Conservation (phyloP, 2,888 invertebrate species). For the Cheilosia vulpina region DNA sequence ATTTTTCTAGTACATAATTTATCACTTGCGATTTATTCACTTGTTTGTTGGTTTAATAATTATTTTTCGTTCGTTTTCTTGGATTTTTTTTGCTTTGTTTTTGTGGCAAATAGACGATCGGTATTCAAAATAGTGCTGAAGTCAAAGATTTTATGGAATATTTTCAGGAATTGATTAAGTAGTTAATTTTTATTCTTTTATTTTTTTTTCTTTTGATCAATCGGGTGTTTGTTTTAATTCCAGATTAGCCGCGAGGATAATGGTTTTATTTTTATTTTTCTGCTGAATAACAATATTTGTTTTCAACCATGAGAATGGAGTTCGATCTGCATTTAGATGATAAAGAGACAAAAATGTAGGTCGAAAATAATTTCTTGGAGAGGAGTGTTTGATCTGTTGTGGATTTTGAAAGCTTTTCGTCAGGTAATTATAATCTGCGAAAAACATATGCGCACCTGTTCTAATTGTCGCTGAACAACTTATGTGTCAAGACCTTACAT, state of each 20-base stretch:
- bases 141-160: slow-evolving; percentile 60
- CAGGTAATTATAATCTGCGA: no score
- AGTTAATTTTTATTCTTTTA: slow-evolving; percentile 52
- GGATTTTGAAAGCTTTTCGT: no score
- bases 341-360: no score
- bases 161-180: slow-evolving; percentile 70
- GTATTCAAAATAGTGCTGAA: slow-evolving; percentile 28
- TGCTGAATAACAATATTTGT: not conserved
- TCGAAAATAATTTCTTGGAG: no score
- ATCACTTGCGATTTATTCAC: slow-evolving; percentile 75
- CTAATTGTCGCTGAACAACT: no score
- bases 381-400: no score
- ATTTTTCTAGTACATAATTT: slow-evolving; percentile 72
- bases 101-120: slow-evolving; percentile 22
- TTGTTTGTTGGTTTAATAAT: slow-evolving; percentile 75
- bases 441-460: no score
- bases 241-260: slow-evolving; percentile 24
- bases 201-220: slow-evolving; percentile 49
- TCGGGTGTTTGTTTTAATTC: slow-evolving; percentile 48
- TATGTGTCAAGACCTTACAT: no score
- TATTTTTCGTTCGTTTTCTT: slow-evolving; percentile 52
- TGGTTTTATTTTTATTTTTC: not conserved
- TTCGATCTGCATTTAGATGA: not conserved
- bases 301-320: no score
- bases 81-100: slow-evolving; percentile 6